These are phyloP conservation scores for Dysmachus trigonus DNA, from an alignment of 2,888 invertebrate species.

Conservation along the genomic window DNA sequence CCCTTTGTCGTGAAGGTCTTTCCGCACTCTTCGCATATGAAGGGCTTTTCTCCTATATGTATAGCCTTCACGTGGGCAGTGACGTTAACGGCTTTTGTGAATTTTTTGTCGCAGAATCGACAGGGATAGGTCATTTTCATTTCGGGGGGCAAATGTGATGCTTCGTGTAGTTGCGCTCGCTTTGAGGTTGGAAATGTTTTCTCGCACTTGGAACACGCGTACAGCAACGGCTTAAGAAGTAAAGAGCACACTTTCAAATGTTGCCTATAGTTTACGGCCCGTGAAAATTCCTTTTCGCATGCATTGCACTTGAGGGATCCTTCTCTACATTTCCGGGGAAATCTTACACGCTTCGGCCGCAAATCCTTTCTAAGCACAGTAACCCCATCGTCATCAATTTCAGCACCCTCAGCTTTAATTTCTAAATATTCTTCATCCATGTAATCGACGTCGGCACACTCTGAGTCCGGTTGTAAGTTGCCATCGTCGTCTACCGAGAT, in stretches of 20 bases:
- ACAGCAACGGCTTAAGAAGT: not conserved
- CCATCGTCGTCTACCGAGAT: not conserved
- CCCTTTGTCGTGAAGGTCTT: conserved; percentile 65
- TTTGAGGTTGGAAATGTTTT: conserved; percentile 50
- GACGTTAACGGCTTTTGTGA: conserved; percentile 44
- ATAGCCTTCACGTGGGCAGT: conserved; percentile 52
- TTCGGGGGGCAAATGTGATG: conserved; percentile 49
- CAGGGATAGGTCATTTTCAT: conserved; percentile 51
- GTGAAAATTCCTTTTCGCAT: conserved; percentile 36
- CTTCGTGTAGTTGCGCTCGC: conserved; percentile 48
- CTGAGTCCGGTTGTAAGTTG: not conserved
- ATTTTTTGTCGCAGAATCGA: conserved; percentile 50
- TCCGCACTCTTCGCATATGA: conserved; percentile 65
- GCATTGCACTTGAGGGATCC: conserved; percentile 6
- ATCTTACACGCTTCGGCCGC: not conserved
- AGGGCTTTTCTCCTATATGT: conserved; percentile 62
- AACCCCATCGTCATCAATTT: not conserved
- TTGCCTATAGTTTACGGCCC: not conserved
- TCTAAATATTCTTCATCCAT: not conserved
- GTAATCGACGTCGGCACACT: not conserved
- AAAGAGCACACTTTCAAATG: conserved; percentile 2
- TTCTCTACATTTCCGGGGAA: not conserved
- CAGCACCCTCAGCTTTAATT: not conserved
- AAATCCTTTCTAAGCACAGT: not conserved
- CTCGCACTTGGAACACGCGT: conserved; percentile 47